These are phyloP conservation scores for Pterocles burchelli DNA, from an alignment of 2,113 vertebrate genomes.

Conservation along the genomic window DNA sequence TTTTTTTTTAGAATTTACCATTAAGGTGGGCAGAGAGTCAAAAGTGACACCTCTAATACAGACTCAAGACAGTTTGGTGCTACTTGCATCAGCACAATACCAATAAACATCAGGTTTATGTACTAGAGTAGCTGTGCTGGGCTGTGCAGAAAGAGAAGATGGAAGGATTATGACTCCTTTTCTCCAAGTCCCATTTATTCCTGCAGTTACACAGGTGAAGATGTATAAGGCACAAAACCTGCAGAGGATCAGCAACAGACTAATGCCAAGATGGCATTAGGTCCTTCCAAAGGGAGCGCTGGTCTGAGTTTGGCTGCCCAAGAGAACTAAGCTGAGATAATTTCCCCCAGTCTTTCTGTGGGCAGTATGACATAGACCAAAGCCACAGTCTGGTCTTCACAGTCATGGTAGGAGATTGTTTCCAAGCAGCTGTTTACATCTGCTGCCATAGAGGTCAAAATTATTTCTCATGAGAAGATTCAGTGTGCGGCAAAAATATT, in stretches of 20 bases:
- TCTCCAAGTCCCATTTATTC: not conserved
- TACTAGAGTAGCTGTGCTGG: not conserved
- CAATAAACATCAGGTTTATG: not conserved
- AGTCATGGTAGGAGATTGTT: not conserved
- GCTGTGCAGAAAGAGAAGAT: not conserved
- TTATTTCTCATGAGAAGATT: not conserved
- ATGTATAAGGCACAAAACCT: not conserved
- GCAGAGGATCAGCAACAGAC: not conserved
- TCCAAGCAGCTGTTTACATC: not conserved
- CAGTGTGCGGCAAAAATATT: not conserved
- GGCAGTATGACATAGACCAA: not conserved
- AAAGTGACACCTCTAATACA: not conserved
- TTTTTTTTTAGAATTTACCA: not conserved
- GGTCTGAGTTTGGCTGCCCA: not conserved
- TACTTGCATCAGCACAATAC: not conserved
- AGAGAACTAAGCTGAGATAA: not conserved
- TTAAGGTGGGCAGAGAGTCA: not conserved
- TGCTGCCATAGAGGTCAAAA: not conserved
- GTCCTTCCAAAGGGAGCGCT: not conserved
- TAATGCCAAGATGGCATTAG: not conserved
- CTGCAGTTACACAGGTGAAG: not conserved
- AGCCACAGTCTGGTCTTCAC: not conserved
- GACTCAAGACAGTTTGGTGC: not conserved
- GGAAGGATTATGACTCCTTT: not conserved
- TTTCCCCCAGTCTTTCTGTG: not conserved